Base-by-base conservation (phyloP, 2,113 vertebrate species). In the Alectura lathami region DNA sequence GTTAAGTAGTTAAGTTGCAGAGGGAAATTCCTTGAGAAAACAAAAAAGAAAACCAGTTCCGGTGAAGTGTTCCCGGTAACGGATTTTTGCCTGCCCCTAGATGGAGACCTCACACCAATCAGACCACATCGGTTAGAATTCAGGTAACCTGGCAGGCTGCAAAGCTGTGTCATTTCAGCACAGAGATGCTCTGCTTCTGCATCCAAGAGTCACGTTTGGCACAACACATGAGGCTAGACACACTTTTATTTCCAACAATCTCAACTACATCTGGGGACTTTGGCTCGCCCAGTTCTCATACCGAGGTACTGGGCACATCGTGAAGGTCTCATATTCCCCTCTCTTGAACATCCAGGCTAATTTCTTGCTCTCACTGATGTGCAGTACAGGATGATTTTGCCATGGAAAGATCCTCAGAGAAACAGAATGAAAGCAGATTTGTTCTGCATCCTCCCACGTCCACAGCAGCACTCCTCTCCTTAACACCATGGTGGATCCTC, bases 331-430 rank as follows among this genome's bases (percentile, higher is more conserved):
- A 5, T 13, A 43, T 30, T 54, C 38, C 20, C 4, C 23, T 48
- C 38, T 74, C 54, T 32, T 14, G 45, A 70, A 11, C 6, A n/a
- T 27, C 50, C 34, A 32, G 21, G 12, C 1, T 0, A 51, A 47
- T 18, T 6, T 36, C 45, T 57, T 29, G 26, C 42, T 32, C 9
- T n/a, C n/a, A 7, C 1, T 7, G 27, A 54, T 50, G 77, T 1
- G 2, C 21, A 34, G n/a, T 4, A 43, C 6, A 12, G 29, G n/a
- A 23, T 7, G 17, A 38, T 56, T 73, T 34, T 40, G 42, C 30
- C 36, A 60, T 0, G 0, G 27, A 48, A 88, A 80, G 13, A 22
- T n/a, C 17, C 54, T 15, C 2, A 11, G 59, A 62, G 29, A 86
- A 74, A 69, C 4, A 69, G 51, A 76, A 47, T 3, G 23, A 48